Conservation (phyloP, 2,113 vertebrate genomes). For the Sakesphorus luctuosus region DNA sequence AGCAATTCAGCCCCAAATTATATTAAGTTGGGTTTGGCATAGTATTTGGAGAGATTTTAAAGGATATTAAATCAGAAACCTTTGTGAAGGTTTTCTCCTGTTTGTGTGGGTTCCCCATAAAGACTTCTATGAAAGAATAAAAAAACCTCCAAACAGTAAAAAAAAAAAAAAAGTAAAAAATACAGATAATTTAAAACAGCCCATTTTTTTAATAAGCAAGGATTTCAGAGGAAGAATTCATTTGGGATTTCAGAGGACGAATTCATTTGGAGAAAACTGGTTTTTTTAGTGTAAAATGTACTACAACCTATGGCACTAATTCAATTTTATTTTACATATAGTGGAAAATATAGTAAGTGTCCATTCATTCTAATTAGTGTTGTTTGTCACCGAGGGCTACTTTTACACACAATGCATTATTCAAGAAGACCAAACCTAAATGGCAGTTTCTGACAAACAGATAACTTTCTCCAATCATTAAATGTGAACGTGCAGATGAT, state of each 20-base stretch:
- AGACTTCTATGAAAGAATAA: not conserved
- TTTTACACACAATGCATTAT: not conserved
- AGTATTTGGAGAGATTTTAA: not conserved
- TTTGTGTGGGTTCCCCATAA: not conserved
- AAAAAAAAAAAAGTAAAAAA: not conserved
- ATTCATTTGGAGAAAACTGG: not conserved
- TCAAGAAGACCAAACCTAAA: not conserved
- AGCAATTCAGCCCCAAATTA: not conserved
- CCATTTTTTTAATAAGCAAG: not conserved
- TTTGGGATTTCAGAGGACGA: not conserved
- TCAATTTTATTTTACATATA: not conserved
- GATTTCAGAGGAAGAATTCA: not conserved
- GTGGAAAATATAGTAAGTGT: not conserved
- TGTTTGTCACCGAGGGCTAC: not conserved
- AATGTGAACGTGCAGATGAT: not conserved
- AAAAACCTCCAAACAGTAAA: not conserved
- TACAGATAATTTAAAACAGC: accelerated
- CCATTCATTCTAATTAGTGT: not conserved
- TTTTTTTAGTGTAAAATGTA: not conserved
- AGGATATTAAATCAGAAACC: not conserved
- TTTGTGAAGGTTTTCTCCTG: not conserved
- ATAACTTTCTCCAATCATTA: not conserved
- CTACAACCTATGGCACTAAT: not conserved
- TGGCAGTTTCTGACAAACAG: not conserved
- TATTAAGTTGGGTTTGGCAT: not conserved